Evolutionary conservation across 2,113 vertebrate species (phyloP).

Genomic region (Tetrax tetrax): DNA sequence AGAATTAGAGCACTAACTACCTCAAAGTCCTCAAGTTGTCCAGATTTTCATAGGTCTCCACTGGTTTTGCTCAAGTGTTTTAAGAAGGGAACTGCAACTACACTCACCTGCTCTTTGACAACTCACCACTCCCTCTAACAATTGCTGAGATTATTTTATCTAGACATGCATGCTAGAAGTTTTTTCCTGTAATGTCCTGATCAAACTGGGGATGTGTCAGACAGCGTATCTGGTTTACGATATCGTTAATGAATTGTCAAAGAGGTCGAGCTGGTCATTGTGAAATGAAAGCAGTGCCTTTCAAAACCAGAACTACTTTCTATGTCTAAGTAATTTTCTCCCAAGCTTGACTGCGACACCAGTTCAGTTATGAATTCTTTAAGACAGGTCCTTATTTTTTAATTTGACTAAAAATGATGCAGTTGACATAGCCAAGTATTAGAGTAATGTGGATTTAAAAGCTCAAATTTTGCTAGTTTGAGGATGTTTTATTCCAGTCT

Average conservation of each 20-base stretch:
- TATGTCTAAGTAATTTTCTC: not conserved
- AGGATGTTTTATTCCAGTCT: not conserved
- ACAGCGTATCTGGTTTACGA: not conserved
- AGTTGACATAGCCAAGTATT: not conserved
- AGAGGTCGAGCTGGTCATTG: not conserved
- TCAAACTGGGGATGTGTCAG: not conserved
- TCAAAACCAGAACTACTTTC: not conserved
- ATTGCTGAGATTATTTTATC: not conserved
- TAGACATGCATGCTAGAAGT: not conserved
- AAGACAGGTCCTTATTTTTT: not conserved
- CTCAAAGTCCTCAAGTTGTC: not conserved
- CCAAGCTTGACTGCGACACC: not conserved
- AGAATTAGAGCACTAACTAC: not conserved
- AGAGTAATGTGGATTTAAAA: slow-evolving; percentile 10
- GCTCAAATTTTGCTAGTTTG: not conserved
- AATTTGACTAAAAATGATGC: not conserved
- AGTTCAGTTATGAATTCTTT: not conserved
- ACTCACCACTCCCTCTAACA: not conserved
- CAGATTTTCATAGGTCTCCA: not conserved
- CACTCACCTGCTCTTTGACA: not conserved
- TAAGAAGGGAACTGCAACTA: not conserved
- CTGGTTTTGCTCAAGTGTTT: not conserved
- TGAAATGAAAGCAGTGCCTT: not conserved
- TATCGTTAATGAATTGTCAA: not conserved
- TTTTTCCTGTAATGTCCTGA: not conserved